Evolutionary conservation across 2,888 invertebrate species (phyloP).

Genomic region (Lomographa bimaculata): DNA sequence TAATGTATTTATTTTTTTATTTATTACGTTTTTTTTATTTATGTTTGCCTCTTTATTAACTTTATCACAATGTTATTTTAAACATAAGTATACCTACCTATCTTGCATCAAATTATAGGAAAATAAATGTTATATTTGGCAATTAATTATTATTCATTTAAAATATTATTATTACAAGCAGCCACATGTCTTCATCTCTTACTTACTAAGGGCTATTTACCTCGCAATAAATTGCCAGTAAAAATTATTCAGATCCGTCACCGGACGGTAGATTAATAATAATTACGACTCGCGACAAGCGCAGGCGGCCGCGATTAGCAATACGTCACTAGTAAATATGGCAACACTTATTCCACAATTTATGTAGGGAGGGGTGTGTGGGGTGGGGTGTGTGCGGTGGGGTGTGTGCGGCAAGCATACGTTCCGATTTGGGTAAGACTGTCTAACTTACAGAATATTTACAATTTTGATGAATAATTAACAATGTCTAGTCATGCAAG

Average conservation of each 20-base stretch:
- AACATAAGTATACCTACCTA: too few species aligned
- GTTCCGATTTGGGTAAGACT: conserved; percentile 3
- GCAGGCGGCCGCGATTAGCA: conserved; percentile 75
- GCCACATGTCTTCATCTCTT: conserved; percentile 47
- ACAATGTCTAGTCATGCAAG: too few species aligned
- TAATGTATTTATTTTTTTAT: too few species aligned
- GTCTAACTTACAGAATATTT: neutral
- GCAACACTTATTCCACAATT: conserved; percentile 81
- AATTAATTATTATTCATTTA: too few species aligned
- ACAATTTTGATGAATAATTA: too few species aligned
- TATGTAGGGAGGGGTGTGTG: conserved; percentile 72
- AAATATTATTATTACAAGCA: conserved; percentile 1
- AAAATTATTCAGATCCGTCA: conserved; percentile 79
- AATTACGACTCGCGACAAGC: conserved; percentile 72
- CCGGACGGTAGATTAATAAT: conserved; percentile 68
- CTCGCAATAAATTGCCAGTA: conserved; percentile 70
- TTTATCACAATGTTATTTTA: too few species aligned
- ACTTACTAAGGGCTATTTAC: conserved; percentile 50
- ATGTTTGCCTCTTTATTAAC: too few species aligned
- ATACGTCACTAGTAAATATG: conserved; percentile 82
- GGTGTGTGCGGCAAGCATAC: conserved; percentile 45
- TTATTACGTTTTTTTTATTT: too few species aligned
- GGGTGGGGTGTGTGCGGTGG: conserved; percentile 66
- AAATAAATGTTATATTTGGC: too few species aligned
- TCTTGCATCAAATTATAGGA: too few species aligned